Conservation (phyloP, 2,888 invertebrate genomes). For the Melieria picta region DNA sequence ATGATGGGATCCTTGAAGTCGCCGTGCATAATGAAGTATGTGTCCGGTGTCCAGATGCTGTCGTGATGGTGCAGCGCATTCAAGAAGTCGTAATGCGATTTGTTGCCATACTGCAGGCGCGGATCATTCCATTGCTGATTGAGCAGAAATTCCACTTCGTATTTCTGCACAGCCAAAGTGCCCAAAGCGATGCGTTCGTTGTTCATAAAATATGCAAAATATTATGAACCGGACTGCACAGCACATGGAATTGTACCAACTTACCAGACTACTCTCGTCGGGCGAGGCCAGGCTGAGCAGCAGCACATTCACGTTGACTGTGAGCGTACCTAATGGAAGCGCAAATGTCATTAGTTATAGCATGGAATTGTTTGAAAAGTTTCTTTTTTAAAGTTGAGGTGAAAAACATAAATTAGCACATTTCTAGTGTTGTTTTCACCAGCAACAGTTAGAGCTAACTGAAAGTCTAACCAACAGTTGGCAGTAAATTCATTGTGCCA, state of each 20-base stretch:
- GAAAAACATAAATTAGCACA: no score
- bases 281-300: constrained; percentile 94
- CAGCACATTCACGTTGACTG: constrained; percentile 93
- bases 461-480: no score
- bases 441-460: no score
- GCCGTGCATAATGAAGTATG: constrained; percentile 96
- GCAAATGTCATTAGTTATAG: not conserved
- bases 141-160: constrained; percentile 93
- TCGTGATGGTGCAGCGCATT: constrained; percentile 94
- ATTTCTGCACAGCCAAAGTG: constrained; percentile 76
- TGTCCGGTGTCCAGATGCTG: constrained; percentile 93
- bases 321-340: constrained; percentile 78
- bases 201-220: no score
- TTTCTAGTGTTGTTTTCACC: no score
- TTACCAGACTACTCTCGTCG: constrained; percentile 96
- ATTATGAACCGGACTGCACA: no score
- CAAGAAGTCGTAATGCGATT: constrained; percentile 86
- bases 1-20: constrained; percentile 95
- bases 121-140: constrained; percentile 96
- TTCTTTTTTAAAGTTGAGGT: no score
- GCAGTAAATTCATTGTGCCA: no score
- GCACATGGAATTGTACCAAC: constrained; percentile 57
- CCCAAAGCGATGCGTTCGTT: not conserved
- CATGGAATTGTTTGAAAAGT: no score
- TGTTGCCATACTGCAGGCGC: constrained; percentile 87